Base-by-base conservation (phyloP, 2,797 vertebrate genomes). In the Tangara arthus region DNA sequence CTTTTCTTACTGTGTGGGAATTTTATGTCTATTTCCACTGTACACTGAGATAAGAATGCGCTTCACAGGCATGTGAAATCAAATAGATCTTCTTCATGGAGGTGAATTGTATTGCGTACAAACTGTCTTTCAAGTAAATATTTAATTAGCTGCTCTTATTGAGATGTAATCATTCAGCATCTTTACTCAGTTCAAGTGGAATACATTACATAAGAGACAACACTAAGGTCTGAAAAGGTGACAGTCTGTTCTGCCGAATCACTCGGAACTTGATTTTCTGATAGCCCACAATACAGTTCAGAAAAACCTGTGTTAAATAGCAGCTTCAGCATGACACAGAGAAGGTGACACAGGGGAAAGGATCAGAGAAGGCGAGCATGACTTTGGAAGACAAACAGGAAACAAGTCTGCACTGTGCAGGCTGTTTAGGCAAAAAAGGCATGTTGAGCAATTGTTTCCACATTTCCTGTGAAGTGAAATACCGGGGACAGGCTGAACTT, bases 121-220 rank as follows among this genome's bases (percentile, higher is more conserved):
- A 91, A 50, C 18, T 34, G 30, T 55, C 46, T 71, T 85, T 30
- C 34, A 68, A 78, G 64, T 82, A 94, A 93, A 94, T 90, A 94
- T 94, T 94, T 96, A 85, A 93, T 89, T 94, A 88, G 5, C 22
- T 69, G 37, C 10, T 44, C 27, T 56, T 55, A 18, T 3, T 88
- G 77, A 84, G 50, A 60, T 89, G 12, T 34, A 60, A 47, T 71
- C 35, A 39, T 86, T 71, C 76, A 76, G 14, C 41, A 35, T 64
- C 52, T 90, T 61, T 75, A 32, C 47, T 91, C n/a, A 46, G n/a
- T 79, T 53, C 20, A 69, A 50, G 28, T 37, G 35, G 60, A 84
- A 60, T 69, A n/a, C 24, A 17, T 1, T 2, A 37, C 16, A 24
- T 21, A 69, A 47, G 24, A 68, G 35, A 39, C 3, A 18, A 42